Percentiles rank a stretch among this genome's conserved stretches.
Evolutionary conservation across 2,113 vertebrate genomes (phyloP).

Genomic region (Myocastor coypus): DNA sequence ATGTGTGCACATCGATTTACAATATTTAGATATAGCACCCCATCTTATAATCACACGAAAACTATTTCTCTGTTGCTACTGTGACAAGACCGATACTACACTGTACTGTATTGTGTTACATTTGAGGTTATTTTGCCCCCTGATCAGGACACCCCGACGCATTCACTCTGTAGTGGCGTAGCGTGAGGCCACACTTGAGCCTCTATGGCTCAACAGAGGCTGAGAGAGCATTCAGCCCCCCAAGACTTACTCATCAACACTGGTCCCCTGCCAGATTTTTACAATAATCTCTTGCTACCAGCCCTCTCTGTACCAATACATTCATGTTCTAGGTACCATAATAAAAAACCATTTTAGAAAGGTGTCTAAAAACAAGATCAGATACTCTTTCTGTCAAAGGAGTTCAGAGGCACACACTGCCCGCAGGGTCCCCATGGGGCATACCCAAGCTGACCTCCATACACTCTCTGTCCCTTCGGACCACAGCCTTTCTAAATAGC

Average conservation of each 20-base stretch:
- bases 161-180: not conserved
- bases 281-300: not conserved
- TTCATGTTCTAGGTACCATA: not conserved
- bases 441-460: not conserved
- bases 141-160: not conserved
- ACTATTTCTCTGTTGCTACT: not conserved
- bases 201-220: not conserved
- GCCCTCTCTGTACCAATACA: not conserved
- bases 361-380: not conserved
- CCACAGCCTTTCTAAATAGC: too few relatives aligned
- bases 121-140: not conserved
- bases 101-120: not conserved
- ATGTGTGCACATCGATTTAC: not conserved
- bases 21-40: not conserved
- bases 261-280: not conserved
- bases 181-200: not conserved
- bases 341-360: not conserved
- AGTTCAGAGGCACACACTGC: not conserved
- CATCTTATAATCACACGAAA: not conserved
- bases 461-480: not conserved
- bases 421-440: not conserved
- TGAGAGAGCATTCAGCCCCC: not conserved
- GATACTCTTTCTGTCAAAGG: not conserved
- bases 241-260: not conserved
- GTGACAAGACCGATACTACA: not conserved